These are phyloP conservation scores for Aplysia californica DNA, from an alignment of 1,140 invertebrate species.

Conservation along the genomic window DNA sequence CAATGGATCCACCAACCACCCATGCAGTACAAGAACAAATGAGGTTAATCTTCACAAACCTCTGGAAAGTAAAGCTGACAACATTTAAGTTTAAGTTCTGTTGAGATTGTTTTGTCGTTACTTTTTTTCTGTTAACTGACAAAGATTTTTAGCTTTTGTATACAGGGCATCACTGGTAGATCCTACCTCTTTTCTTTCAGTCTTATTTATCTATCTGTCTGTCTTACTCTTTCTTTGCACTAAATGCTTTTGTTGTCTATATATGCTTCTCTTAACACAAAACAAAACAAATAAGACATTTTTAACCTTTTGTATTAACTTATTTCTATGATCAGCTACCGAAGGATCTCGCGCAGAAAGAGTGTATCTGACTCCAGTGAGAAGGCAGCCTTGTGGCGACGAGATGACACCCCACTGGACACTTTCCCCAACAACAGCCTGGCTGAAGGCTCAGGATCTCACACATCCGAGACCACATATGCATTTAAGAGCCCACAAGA, in stretches of 20 bases:
- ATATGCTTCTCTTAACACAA: neutral
- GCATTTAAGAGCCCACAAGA: neutral
- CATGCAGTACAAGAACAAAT: no score
- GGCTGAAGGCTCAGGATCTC: neutral
- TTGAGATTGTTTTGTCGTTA: no score
- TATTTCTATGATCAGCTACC: conserved; percentile 18
- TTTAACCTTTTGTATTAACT: neutral
- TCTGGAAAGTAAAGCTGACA: no score
- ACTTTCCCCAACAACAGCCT: conserved; percentile 26
- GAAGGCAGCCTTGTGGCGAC: conserved; percentile 26
- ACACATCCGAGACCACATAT: neutral
- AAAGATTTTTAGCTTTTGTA: no score
- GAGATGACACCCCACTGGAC: conserved; percentile 25
- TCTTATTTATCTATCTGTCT: neutral
- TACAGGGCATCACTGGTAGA: no score
- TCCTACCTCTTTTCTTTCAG: no score
- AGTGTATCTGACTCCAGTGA: conserved; percentile 26
- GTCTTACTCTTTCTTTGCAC: neutral
- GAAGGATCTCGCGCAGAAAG: conserved; percentile 10
- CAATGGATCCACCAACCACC: no score
- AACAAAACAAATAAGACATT: no score
- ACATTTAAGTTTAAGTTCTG: no score
- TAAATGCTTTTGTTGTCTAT: neutral
- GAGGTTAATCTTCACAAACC: no score
- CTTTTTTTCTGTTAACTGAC: no score